These are phyloP conservation scores for Melanaphis sacchari DNA, from an alignment of 1,140 invertebrate genomes.

Conservation along the genomic window DNA sequence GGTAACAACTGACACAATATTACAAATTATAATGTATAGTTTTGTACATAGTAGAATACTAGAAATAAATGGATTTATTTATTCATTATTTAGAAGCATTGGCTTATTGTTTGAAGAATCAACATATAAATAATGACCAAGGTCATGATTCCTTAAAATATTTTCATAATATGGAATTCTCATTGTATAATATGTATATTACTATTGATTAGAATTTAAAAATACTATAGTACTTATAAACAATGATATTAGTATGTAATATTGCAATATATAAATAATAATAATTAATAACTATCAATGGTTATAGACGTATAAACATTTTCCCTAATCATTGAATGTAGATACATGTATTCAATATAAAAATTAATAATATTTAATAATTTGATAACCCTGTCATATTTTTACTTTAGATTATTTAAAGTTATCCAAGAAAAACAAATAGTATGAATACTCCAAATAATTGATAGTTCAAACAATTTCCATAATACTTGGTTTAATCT, in stretches of 20 bases:
- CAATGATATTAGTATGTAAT: too few relatives aligned
- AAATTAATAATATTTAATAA: neutral
- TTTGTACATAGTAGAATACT: too few relatives aligned
- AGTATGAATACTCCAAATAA: neutral
- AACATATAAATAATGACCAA: neutral
- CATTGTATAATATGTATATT: neutral
- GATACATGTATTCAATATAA: neutral
- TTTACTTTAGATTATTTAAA: neutral
- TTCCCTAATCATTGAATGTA: neutral
- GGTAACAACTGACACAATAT: too few relatives aligned
- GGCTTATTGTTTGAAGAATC: neutral
- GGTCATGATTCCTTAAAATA: neutral
- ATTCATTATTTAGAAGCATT: neutral
- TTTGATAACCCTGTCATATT: neutral
- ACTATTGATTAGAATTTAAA: too few relatives aligned
- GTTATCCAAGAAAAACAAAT: too few relatives aligned
- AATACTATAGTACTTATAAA: too few relatives aligned
- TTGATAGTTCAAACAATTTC: neutral
- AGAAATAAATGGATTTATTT: too few relatives aligned
- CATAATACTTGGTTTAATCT: neutral
- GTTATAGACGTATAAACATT: neutral
- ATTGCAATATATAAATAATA: too few relatives aligned
- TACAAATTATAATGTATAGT: too few relatives aligned
- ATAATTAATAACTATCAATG: too few relatives aligned
- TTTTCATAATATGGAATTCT: neutral